A percentile compares a stretch with the other conserved stretches of the same genome.
Evolutionary conservation across 2,888 invertebrate species (phyloP).

Genomic region (Drosophila engyochracea): DNA sequence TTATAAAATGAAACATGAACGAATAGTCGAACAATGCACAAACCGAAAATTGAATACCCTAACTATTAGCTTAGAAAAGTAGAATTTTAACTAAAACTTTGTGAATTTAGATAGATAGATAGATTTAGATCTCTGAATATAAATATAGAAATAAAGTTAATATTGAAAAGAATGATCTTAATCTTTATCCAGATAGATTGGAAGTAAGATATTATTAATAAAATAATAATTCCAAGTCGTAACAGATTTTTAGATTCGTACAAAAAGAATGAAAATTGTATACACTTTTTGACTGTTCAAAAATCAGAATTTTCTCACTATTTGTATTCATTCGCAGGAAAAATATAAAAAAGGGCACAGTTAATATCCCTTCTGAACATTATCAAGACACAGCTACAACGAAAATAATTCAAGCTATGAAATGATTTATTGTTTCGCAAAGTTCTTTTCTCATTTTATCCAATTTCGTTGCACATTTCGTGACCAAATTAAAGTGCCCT

Average conservation of each 20-base stretch:
- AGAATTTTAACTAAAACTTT: neutral
- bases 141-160: neutral
- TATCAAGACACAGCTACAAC: neutral
- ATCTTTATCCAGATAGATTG: too few species aligned
- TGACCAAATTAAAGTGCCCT: conserved; percentile 10
- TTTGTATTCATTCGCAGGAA: too few species aligned
- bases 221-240: too few species aligned
- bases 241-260: too few species aligned
- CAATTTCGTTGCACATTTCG: conserved; percentile 2
- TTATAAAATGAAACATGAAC: conserved; percentile 22
- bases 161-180: neutral
- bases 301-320: neutral
- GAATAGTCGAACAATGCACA: neutral
- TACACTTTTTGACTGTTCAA: neutral
- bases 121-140: too few species aligned
- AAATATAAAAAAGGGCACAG: neutral
- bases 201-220: too few species aligned
- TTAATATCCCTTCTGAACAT: neutral
- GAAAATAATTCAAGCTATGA: neutral
- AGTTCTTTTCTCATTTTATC: neutral
- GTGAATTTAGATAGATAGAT: neutral
- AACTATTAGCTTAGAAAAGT: too few species aligned
- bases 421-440: neutral
- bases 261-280: neutral
- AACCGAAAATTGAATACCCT: conserved; percentile 14